phyloP scores from a whole-genome alignment of 1,140 invertebrate genomes.

The Hycleus cichorii region DNA sequence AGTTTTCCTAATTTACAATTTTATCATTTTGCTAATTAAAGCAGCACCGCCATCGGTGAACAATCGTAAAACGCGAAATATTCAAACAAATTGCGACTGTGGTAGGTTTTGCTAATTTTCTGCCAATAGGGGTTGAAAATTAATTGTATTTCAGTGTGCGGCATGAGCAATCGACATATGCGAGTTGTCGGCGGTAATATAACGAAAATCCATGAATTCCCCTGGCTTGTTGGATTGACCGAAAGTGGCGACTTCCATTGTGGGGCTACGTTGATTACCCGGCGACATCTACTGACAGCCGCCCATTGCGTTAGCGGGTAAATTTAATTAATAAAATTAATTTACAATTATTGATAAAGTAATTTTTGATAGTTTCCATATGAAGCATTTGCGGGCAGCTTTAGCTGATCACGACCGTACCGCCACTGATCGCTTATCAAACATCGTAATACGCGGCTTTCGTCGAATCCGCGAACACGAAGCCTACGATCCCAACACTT shows the following conservation, averaged over 20 bases:
- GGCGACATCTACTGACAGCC: slow-evolving; percentile 51
- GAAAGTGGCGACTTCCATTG: slow-evolving; percentile 66
- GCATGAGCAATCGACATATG: slow-evolving; percentile 53
- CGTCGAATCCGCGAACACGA: slow-evolving; percentile 51
- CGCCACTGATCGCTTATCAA: slow-evolving; percentile 25
- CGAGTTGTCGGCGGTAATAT: slow-evolving; percentile 66
- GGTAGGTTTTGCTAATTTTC: too few relatives aligned
- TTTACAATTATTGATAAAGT: slow-evolving; percentile 16
- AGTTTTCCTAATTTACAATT: too few relatives aligned
- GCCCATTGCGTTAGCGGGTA: slow-evolving; percentile 55
- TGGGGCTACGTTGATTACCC: slow-evolving; percentile 60
- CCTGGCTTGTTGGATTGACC: slow-evolving; percentile 64
- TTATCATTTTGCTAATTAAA: too few relatives aligned
- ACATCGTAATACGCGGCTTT: slow-evolving; percentile 36
- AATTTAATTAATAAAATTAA: slow-evolving; percentile 26
- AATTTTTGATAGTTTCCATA: slow-evolving; percentile 20
- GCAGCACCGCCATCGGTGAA: too few relatives aligned
- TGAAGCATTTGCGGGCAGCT: slow-evolving; percentile 40
- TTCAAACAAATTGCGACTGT: too few relatives aligned
- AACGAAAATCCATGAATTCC: slow-evolving; percentile 61
- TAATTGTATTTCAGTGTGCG: slow-evolving; percentile 51
- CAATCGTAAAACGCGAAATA: too few relatives aligned
- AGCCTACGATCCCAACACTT: slow-evolving; percentile 59
- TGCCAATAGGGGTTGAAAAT: too few relatives aligned
- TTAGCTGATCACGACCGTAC: slow-evolving; percentile 43